These are phyloP conservation scores for Tamias sibiricus DNA, from an alignment of 2,113 vertebrate genomes.

Conservation along the genomic window DNA sequence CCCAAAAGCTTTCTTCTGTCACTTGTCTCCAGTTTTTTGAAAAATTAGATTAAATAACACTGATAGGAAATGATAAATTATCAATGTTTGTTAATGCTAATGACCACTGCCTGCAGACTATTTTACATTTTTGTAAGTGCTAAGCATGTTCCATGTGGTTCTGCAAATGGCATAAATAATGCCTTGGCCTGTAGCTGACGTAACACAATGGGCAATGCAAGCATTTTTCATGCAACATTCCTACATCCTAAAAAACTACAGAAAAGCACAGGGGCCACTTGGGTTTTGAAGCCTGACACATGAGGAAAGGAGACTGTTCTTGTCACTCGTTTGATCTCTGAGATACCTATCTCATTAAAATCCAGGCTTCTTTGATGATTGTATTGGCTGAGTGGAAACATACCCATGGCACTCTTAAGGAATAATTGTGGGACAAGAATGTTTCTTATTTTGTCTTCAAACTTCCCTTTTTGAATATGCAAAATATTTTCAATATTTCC, in stretches of 20 bases:
- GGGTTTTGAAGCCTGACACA: background rate
- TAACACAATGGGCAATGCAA: background rate
- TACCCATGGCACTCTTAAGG: background rate
- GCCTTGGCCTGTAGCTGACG: background rate
- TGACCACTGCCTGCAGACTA: background rate
- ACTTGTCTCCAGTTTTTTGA: background rate
- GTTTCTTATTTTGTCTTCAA: conserved; percentile 39
- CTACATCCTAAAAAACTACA: background rate
- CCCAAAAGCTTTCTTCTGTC: background rate
- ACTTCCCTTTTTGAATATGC: background rate
- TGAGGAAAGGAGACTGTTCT: background rate
- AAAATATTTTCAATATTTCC: background rate
- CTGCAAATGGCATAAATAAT: conserved; percentile 37
- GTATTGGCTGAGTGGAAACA: background rate
- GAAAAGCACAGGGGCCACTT: background rate
- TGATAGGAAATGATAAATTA: conserved; percentile 1
- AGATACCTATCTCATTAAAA: background rate
- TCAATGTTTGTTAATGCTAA: background rate
- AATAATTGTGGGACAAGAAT: background rate
- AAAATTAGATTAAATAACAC: conserved; percentile 44
- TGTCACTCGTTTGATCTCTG: background rate
- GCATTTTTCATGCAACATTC: fast-evolving
- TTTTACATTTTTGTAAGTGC: conserved; percentile 21
- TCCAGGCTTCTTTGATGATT: background rate
- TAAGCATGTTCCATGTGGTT: background rate